Evolutionary conservation across 2,888 invertebrate genomes (phyloP).

Genomic region (Eupithecia insigniata): DNA sequence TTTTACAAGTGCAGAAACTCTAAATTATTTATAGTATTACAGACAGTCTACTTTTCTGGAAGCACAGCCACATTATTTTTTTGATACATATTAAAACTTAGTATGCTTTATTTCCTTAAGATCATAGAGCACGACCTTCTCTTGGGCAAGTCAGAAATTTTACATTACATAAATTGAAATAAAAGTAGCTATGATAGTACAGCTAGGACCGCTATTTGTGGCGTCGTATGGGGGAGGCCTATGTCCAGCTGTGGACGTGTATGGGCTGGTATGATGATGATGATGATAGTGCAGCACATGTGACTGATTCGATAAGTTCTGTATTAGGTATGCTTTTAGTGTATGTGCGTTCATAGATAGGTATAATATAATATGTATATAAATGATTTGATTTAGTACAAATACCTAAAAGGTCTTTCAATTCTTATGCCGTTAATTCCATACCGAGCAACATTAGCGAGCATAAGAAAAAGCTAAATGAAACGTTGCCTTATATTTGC

Average conservation of each 20-base stretch:
- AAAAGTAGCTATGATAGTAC: no score
- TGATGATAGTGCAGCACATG: no score
- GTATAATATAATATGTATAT: no score
- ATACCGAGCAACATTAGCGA: not conserved
- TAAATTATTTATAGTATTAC: not conserved
- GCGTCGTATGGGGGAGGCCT: no score
- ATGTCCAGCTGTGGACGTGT: no score
- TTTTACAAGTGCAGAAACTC: not conserved
- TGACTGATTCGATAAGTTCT: no score
- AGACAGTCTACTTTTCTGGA: not conserved
- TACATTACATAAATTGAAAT: not conserved
- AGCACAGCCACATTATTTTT: not conserved
- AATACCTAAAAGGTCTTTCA: not conserved
- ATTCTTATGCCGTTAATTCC: not conserved
- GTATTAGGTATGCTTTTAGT: no score
- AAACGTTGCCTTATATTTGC: conserved; percentile 13
- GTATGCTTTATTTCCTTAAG: not conserved
- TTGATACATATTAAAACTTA: not conserved
- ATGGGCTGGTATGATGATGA: no score
- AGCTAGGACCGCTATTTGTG: no score
- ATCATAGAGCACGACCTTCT: not conserved
- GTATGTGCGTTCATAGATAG: no score
- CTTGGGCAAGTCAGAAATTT: not conserved
- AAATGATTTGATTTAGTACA: not conserved
- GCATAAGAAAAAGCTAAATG: conserved; percentile 12